phyloP scores from a whole-genome alignment of 2,797 vertebrate genomes.

The Chelonia mydas region DNA sequence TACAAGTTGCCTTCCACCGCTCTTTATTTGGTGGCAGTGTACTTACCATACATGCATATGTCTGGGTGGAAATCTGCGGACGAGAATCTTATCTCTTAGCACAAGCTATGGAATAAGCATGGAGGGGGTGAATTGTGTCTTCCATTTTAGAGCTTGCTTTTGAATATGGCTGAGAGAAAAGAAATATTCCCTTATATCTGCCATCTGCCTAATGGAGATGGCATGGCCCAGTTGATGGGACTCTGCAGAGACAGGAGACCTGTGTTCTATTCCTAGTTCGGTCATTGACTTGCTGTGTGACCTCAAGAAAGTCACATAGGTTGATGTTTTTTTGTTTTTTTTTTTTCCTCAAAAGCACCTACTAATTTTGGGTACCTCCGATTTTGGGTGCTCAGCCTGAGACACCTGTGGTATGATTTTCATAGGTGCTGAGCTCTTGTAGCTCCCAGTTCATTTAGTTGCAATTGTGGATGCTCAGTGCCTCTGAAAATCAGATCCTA shows the following conservation, averaged over 20 bases:
- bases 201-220: neutral
- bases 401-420: neutral
- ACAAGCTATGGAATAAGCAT: neutral
- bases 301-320: neutral
- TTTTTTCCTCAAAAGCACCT: neutral
- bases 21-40: neutral
- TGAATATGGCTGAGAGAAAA: neutral
- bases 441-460: neutral
- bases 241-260: neutral
- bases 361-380: neutral
- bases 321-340: neutral
- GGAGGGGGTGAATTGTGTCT: neutral
- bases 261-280: neutral
- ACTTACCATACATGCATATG: neutral
- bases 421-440: neutral
- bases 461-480: neutral
- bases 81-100: neutral
- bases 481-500: neutral
- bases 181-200: neutral
- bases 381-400: neutral
- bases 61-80: neutral
- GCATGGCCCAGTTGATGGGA: neutral
- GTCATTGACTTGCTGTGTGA: neutral
- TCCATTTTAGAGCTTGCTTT: neutral
- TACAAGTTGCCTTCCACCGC: constrained; percentile 20